Conservation (phyloP, 1,140 invertebrate species). For the Triops cancriformis region DNA sequence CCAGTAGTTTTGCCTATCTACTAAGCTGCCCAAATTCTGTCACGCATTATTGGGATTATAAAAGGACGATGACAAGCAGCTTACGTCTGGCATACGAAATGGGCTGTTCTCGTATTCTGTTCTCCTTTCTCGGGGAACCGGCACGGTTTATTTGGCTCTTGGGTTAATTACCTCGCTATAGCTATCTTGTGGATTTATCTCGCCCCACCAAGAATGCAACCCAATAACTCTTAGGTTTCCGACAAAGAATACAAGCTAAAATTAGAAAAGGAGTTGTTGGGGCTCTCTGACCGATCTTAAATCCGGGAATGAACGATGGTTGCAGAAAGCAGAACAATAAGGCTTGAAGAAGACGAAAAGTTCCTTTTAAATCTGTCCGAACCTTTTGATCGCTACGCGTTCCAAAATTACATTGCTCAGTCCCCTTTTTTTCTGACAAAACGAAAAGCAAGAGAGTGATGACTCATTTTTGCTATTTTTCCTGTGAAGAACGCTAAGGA, state of each 20-base stretch:
- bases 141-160: background rate
- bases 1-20: background rate
- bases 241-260: background rate
- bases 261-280: background rate
- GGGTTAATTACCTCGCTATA: background rate
- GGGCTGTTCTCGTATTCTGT: background rate
- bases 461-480: constrained; percentile 1
- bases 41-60: background rate
- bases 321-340: background rate
- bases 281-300: background rate
- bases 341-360: background rate
- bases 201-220: background rate
- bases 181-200: background rate
- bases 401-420: background rate
- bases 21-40: background rate
- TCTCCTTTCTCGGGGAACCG: background rate
- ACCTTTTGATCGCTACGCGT: constrained; percentile 5
- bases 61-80: background rate
- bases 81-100: background rate
- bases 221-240: background rate
- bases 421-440: background rate
- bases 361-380: background rate
- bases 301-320: background rate
- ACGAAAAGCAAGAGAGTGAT: background rate
- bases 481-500: background rate